Base-by-base conservation (phyloP, 2,888 invertebrate species). In the Scaptodrosophila latifasciaeformis region DNA sequence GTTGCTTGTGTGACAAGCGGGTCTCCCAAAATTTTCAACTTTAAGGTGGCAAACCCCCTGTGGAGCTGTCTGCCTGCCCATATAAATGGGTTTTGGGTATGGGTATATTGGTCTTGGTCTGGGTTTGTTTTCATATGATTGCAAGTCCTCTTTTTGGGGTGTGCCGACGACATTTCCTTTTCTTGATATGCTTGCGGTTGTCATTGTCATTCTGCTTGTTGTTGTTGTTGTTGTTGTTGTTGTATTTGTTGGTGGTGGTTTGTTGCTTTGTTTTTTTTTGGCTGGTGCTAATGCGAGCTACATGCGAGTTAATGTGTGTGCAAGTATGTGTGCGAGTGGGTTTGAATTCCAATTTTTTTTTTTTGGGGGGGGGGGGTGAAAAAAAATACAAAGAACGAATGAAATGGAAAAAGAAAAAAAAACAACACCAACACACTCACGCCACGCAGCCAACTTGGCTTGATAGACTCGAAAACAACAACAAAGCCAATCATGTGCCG, bases 271-370 rank as follows among this genome's bases (percentile, higher is more conserved):
- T 49, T 17, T 46, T 30, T n/a, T n/a, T 55, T 49, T 13, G 55
- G 29, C 56, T 57, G 50, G 53, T 56, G 54, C 59, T 49, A 49
- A 49, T 40, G 42, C 17, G 17, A 9, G 30, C 30, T 54, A 66
- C 59, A 63, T 37, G 58, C 47, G 31, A 71, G 52, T 35, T 55
- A 61, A 65, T 57, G 67, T 53, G 43, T 57, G 40, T 53, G 19
- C 44, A 19, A 18, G 18, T 10, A 39, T 50, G 35, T 12, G 27
- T 51, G 19, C 9, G 37, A 39, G 54, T 24, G 24, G 15, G 29
- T 3, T 17, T 17, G 29, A 15, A 29, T 37, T 37, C 5, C 29
- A n/a, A n/a, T n/a, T n/a, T n/a, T n/a, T n/a, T n/a, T n/a, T n/a
- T n/a, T n/a, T n/a, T n/a, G n/a, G n/a, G n/a, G n/a, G n/a, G n/a